Percentiles rank a stretch among this genome's conserved stretches.
Conservation (phyloP, 2,888 invertebrate genomes). For the Spodoptera littoralis region DNA sequence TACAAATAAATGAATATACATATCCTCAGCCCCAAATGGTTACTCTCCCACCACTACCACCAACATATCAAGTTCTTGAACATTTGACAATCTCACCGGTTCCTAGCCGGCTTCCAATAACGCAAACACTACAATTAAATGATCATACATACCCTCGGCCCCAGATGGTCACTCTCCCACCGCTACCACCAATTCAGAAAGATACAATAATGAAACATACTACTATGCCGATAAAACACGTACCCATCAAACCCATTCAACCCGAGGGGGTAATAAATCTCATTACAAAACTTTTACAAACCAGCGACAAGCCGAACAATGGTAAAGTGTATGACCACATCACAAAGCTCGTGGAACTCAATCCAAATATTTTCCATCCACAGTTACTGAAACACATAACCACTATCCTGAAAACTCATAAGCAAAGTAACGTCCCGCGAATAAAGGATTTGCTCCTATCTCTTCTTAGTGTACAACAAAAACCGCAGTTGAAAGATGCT, state of each 20-base stretch:
- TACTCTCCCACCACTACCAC: no score
- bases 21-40: background rate
- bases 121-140: background rate
- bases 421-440: slow-evolving; percentile 13
- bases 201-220: background rate
- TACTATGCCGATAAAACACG: background rate
- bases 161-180: background rate
- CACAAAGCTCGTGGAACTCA: slow-evolving; percentile 12
- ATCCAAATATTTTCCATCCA: slow-evolving; percentile 28
- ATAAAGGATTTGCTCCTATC: slow-evolving; percentile 28
- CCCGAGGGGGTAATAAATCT: slow-evolving; percentile 28
- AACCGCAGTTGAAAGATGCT: slow-evolving; percentile 27
- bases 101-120: no score
- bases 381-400: slow-evolving; percentile 10
- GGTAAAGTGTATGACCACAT: slow-evolving; percentile 18
- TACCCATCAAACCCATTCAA: slow-evolving; percentile 5
- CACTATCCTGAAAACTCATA: slow-evolving; percentile 19
- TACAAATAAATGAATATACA: background rate
- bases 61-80: no score
- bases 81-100: no score
- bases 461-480: slow-evolving; percentile 20
- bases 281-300: slow-evolving; percentile 17
- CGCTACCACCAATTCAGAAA: slow-evolving; percentile 18
- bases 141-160: background rate
- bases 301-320: slow-evolving; percentile 4